Base-by-base conservation (phyloP, 2,888 invertebrate genomes). In the Palloptera scutellata region DNA sequence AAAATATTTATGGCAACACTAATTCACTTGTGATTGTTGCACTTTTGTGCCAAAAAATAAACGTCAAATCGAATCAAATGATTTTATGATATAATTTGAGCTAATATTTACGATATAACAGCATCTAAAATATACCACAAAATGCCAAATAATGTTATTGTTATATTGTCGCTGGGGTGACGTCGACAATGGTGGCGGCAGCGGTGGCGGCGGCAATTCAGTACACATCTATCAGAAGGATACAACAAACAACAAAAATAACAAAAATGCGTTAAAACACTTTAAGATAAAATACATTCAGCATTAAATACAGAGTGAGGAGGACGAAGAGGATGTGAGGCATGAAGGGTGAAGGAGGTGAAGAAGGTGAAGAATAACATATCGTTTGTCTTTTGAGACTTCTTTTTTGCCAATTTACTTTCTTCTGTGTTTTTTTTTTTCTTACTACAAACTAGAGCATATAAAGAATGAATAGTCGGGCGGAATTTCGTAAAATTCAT, bases 51-150 rank as follows among this genome's bases (percentile, higher is more conserved):
- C 30, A 30, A 30, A 30, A 80, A 81, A 80, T 81, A 82, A 83
- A 83, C 83, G 81, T 81, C 81, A 83, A 83, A 83, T 82, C 82
- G 79, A 83, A 83, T 83, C 81, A 83, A 83, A 83, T 83, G 81
- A 79, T 81, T 81, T 83, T 83, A 83, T 83, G 83, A 83, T 81
- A 82, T 82, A 81, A 83, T 83, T 83, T 83, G 83, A 76, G 79
- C 83, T 82, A 83, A 83, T 83, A 83, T 83, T 83, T 83, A 83
- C 83, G 83, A 83, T 83, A 81, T 83, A 79, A 81, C 79, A 81
- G 78, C 83, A 82, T 79, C 83, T 81, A 81, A 80, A 81, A 70
- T 66, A 69, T 77, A 74, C 81, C 77, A 79, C 79, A 79, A 78
- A 81, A 78, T 78, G 77, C 79, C 80, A 81, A 81, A 81, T 81